Percentiles rank a stretch among this genome's conserved stretches.
These are phyloP conservation scores for Agonopterix subpropinquella DNA, from an alignment of 2,888 invertebrate genomes.

Conservation along the genomic window DNA sequence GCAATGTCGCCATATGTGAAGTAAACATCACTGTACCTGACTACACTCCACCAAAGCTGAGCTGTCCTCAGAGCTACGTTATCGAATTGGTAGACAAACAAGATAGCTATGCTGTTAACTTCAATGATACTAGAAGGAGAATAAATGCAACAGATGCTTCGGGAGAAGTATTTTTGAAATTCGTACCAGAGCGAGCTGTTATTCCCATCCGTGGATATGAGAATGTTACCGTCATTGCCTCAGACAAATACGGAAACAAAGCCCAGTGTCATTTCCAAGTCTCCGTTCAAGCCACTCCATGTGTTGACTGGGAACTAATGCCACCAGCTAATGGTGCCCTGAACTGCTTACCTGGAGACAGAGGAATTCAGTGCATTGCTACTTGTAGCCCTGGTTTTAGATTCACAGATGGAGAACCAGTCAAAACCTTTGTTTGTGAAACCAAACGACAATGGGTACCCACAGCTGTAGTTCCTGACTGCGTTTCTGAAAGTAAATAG, in stretches of 20 bases:
- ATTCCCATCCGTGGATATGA: conserved; percentile 92
- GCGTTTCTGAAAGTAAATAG: conserved; percentile 90
- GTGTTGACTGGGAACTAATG: conserved; percentile 95
- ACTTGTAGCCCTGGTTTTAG: conserved; percentile 92
- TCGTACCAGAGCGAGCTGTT: conserved; percentile 88
- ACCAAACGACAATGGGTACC: conserved; percentile 90
- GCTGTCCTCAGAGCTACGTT: conserved; percentile 95
- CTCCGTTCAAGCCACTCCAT: conserved; percentile 94
- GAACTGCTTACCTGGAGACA: conserved; percentile 89
- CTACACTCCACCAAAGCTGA: conserved; percentile 91
- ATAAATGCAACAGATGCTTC: conserved; percentile 93
- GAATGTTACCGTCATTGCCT: conserved; percentile 93
- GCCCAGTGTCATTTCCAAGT: conserved; percentile 95
- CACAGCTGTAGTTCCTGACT: conserved; percentile 93
- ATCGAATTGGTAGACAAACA: conserved; percentile 93
- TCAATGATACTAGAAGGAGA: conserved; percentile 90
- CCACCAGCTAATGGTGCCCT: conserved; percentile 92
- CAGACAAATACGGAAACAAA: conserved; percentile 90
- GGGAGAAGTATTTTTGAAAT: conserved; percentile 89
- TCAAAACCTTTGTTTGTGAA: conserved; percentile 91
- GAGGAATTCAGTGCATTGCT: conserved; percentile 90
- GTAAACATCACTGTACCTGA: conserved; percentile 97
- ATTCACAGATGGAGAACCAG: conserved; percentile 92
- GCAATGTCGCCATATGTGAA: conserved; percentile 97
- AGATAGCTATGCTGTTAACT: conserved; percentile 92